Base-by-base conservation (phyloP, 1,140 invertebrate species). In the Brachionus plicatilis region DNA sequence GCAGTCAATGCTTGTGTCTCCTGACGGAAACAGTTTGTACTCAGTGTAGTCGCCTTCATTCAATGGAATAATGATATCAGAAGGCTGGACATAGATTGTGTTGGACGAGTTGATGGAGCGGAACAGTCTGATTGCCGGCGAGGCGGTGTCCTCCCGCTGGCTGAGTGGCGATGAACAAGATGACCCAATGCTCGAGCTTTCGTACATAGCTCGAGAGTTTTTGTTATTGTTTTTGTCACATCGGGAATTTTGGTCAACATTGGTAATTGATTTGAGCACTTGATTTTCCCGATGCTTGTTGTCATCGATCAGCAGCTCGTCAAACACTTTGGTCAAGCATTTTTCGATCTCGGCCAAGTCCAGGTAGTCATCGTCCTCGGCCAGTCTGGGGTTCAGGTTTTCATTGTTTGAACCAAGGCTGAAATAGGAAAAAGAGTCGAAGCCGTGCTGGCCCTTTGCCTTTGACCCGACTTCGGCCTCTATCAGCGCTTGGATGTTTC, bases 41-140 rank as follows among this genome's bases (percentile, higher is more conserved):
- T 82, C 79, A 68, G 33, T 82, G 17, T 65, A 82, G n/a, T 82
- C 79, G 24, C 79, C 79, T 43, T 82, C 79, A n/a, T 20, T 82
- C 14, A 82, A 41, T 68, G 79, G 79, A 17, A 65, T 68, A 24
- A 82, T 60, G n/a, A 82, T 68, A 82, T 82, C 79, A 14, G 17
- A 65, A 27, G 79, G 79, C 37, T 82, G 79, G 20, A 82, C 60
- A 68, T 82, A 82, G 17, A 82, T 82, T 14, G 79, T 60, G 24
- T 82, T 82, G 3, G 79, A 82, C 20, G 79, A 82, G 41, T 82
- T 82, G n/a, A 82, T 60, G 12, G 79, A 82, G 8, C 79, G 17
- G 33, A 82, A 82, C 27, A 82, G 43, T 45, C 53, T 20, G 17
- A 82, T 60, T 11, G 29, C 33, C 14, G 68, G 68, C 37, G 79